Evolutionary conservation across 1,140 invertebrate species (phyloP).

Genomic region (Diorhabda elongata): DNA sequence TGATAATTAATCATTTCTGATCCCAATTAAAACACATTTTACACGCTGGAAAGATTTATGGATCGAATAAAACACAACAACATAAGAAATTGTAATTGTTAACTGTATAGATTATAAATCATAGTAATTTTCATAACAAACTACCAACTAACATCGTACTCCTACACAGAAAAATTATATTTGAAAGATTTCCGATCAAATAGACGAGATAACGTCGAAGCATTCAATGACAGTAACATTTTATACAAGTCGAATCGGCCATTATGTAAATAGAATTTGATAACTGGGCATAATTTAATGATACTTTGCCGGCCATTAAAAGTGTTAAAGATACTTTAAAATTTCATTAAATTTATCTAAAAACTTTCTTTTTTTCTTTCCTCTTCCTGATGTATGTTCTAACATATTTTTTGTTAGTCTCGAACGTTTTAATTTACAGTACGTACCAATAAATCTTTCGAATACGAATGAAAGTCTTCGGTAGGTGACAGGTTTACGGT

Average conservation of each 20-base stretch:
- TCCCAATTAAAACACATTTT: not conserved
- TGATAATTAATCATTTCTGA: not conserved
- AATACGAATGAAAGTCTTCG: too few relatives aligned
- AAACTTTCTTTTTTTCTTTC: not conserved
- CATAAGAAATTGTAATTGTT: too few relatives aligned
- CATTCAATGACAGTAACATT: not conserved
- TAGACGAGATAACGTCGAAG: not conserved
- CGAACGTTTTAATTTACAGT: not conserved
- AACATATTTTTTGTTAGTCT: not conserved
- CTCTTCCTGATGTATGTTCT: not conserved
- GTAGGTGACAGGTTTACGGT: too few relatives aligned
- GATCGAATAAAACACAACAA: too few relatives aligned
- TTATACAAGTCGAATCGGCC: not conserved
- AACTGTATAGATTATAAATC: not conserved
- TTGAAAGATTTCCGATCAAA: conserved; percentile 1
- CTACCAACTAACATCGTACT: not conserved
- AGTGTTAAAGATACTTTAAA: conserved; percentile 1
- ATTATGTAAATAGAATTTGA: conserved; percentile 1
- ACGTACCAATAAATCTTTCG: too few relatives aligned
- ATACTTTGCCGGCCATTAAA: not conserved
- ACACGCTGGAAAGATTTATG: not conserved
- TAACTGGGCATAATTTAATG: conserved; percentile 1
- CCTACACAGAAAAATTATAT: not conserved
- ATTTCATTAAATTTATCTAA: conserved; percentile 3
- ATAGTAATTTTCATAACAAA: not conserved